phyloP scores from a whole-genome alignment of 2,888 invertebrate genomes.

The Limenitis camilla region DNA sequence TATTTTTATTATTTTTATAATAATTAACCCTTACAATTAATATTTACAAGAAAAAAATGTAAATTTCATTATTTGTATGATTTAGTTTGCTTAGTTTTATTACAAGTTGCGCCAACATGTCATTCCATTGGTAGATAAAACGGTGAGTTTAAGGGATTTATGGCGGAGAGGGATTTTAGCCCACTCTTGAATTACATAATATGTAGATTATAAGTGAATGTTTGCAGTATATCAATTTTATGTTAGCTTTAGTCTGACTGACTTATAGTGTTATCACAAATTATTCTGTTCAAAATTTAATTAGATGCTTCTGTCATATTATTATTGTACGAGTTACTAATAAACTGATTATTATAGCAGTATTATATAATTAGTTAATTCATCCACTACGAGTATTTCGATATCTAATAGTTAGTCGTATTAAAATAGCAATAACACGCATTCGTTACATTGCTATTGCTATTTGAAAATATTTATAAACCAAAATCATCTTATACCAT shows the following conservation, averaged over 20 bases:
- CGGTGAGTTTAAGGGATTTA: constrained; percentile 73
- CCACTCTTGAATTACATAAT: constrained; percentile 54
- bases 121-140: constrained; percentile 70
- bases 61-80: not conserved
- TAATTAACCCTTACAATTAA: too few relatives aligned
- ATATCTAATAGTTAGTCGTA: too few relatives aligned
- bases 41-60: not conserved
- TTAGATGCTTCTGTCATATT: constrained; percentile 14
- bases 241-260: constrained; percentile 51
- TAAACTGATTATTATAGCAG: constrained; percentile 1
- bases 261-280: constrained; percentile 18
- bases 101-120: constrained; percentile 55
- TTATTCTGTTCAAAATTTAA: constrained; percentile 9
- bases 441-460: too few relatives aligned
- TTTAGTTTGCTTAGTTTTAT: constrained; percentile 63
- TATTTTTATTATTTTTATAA: too few relatives aligned
- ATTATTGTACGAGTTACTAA: not conserved
- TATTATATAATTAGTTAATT: not conserved
- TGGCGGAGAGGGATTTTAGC: constrained; percentile 75
- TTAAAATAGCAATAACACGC: too few relatives aligned
- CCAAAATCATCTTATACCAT: too few relatives aligned
- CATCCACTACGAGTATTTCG: not conserved
- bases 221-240: constrained; percentile 67
- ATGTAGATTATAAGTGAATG: constrained; percentile 60
- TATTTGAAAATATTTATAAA: too few relatives aligned